Conservation (phyloP, 2,113 vertebrate genomes). For the Capreolus pygargus region DNA sequence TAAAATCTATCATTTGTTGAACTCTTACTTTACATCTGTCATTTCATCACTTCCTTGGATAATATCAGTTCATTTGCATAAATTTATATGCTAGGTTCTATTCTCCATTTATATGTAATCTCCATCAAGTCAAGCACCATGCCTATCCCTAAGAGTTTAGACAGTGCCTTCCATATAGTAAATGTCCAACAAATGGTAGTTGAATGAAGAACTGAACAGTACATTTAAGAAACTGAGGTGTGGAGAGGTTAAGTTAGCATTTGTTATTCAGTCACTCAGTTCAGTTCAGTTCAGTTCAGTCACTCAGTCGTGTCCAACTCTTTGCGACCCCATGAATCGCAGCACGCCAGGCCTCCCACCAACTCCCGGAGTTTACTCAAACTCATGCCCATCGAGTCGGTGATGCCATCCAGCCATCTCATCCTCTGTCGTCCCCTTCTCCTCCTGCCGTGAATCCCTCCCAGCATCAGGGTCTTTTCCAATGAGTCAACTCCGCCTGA, state of each 20-base stretch:
- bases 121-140: background rate
- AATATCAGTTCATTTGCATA: background rate
- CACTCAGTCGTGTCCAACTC: too few relatives aligned
- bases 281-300: too few relatives aligned
- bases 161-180: background rate
- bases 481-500: too few relatives aligned
- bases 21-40: background rate
- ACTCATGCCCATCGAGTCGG: too few relatives aligned
- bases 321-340: too few relatives aligned
- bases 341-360: too few relatives aligned
- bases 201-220: background rate
- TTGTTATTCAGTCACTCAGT: background rate
- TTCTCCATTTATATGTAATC: background rate
- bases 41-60: background rate
- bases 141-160: background rate
- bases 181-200: background rate
- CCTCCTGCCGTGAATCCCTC: too few relatives aligned
- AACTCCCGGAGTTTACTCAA: too few relatives aligned
- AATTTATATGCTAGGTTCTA: background rate
- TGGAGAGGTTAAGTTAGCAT: background rate
- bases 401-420: too few relatives aligned
- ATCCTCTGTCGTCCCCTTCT: too few relatives aligned
- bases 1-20: background rate
- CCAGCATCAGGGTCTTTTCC: too few relatives aligned
- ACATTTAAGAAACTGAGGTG: background rate